Evolutionary conservation across 2,113 vertebrate genomes (phyloP).

Genomic region (Formicarius rufipectus): DNA sequence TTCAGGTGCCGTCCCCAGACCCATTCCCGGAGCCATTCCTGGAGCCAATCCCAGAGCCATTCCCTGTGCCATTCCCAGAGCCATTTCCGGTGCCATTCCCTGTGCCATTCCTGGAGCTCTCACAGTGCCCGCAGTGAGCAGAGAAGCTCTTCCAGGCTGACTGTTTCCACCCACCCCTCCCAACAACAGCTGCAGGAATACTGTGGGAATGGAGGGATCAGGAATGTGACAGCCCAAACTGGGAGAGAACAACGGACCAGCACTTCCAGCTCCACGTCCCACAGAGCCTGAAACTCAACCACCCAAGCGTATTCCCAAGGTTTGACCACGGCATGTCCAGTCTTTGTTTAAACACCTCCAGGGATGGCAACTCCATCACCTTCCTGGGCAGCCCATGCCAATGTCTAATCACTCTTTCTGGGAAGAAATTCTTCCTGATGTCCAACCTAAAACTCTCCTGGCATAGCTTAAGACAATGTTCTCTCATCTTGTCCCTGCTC

Average conservation of each 20-base stretch:
- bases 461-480: not conserved
- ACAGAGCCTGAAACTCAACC: not conserved
- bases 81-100: not conserved
- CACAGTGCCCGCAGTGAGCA: rapidly evolving
- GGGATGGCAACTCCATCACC: not conserved
- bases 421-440: not conserved
- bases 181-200: not conserved
- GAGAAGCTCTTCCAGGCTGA: not conserved
- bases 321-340: rapidly evolving
- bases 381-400: not conserved
- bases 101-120: not conserved
- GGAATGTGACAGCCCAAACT: not conserved
- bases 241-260: rapidly evolving
- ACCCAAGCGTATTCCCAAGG: not conserved
- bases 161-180: not conserved
- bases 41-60: not conserved
- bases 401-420: not conserved
- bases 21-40: too few relatives aligned
- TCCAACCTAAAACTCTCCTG: not conserved
- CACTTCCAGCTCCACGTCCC: too few relatives aligned
- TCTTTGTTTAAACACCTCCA: not conserved
- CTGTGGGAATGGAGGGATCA: rapidly evolving
- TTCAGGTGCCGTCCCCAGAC: too few relatives aligned
- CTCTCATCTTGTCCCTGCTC: too few relatives aligned
- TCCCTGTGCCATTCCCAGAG: not conserved